Evolutionary conservation across 2,113 vertebrate genomes (phyloP).

Genomic region (Shinisaurus crocodilurus): DNA sequence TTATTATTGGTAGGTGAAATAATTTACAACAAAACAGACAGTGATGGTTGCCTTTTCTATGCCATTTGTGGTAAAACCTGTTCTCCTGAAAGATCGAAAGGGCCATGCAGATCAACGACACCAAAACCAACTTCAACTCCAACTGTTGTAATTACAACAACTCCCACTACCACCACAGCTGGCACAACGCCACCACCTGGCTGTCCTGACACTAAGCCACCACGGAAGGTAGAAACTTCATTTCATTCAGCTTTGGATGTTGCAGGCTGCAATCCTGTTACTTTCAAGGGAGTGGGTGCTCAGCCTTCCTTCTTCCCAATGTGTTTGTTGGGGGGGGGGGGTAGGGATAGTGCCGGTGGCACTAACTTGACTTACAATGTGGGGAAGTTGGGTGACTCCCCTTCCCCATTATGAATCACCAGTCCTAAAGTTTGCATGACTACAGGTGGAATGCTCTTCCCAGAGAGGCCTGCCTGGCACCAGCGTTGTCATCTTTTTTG

Average conservation of each 20-base stretch:
- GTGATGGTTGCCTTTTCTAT: slow-evolving; percentile 75
- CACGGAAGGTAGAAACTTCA: background rate
- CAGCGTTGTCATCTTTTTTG: no score
- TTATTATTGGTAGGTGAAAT: slow-evolving; percentile 59
- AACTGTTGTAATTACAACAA: rapidly evolving
- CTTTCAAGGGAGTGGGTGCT: background rate
- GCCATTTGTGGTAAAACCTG: slow-evolving; percentile 79
- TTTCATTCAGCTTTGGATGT: rapidly evolving
- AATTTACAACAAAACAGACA: slow-evolving; percentile 82
- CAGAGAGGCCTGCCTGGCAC: no score
- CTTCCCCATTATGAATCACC: background rate
- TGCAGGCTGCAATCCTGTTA: no score
- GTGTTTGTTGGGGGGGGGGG: background rate
- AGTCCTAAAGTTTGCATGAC: background rate
- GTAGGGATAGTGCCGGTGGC: background rate
- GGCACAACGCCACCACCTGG: rapidly evolving
- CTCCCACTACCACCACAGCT: rapidly evolving
- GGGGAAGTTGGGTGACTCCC: no score
- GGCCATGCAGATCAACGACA: slow-evolving; percentile 4
- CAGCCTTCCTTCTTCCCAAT: background rate
- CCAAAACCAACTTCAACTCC: slow-evolving; percentile 20
- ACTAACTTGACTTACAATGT: background rate
- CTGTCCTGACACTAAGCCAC: slow-evolving; percentile 47
- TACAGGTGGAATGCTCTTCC: no score
- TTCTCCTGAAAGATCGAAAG: slow-evolving; percentile 50